A percentile compares a stretch with the other conserved stretches of the same genome.
Evolutionary conservation across 2,888 invertebrate species (phyloP).

Genomic region (Hypsopygia costalis): DNA sequence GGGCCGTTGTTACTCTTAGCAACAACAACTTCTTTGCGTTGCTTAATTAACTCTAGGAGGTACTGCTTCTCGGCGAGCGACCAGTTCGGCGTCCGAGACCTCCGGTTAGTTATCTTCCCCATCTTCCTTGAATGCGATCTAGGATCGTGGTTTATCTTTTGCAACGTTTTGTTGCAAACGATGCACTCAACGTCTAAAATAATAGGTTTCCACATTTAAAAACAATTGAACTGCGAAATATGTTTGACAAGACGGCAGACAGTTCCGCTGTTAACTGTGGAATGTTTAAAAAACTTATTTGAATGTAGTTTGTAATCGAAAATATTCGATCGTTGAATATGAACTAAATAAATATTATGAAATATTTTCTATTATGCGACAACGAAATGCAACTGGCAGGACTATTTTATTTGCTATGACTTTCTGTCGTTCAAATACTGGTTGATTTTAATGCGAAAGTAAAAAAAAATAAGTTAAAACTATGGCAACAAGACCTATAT

Average conservation of each 20-base stretch:
- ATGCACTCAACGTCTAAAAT: constrained; percentile 75
- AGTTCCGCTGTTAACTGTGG: constrained; percentile 21
- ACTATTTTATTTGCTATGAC: neutral
- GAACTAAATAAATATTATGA: constrained; percentile 27
- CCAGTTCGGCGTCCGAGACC: constrained; percentile 71
- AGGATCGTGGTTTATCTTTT: constrained; percentile 64
- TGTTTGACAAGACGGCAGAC: constrained; percentile 19
- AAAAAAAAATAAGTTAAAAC: neutral
- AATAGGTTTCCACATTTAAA: constrained; percentile 72
- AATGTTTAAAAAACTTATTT: constrained; percentile 32
- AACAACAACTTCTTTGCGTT: constrained; percentile 62
- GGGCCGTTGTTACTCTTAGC: constrained; percentile 65
- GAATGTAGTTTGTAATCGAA: constrained; percentile 30
- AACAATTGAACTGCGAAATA: constrained; percentile 51
- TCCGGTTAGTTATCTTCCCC: constrained; percentile 60
- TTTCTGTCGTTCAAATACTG: neutral
- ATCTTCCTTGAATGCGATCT: constrained; percentile 43
- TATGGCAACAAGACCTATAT: too few relatives aligned
- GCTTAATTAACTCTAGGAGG: constrained; percentile 67
- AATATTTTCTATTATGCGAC: constrained; percentile 22
- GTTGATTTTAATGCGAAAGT: neutral
- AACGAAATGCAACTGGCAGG: constrained; percentile 3
- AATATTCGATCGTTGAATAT: constrained; percentile 22
- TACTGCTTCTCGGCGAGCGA: constrained; percentile 68
- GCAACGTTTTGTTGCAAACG: constrained; percentile 76